These are phyloP conservation scores for Mormoops blainvillei DNA, from an alignment of 2,113 vertebrate genomes.

Conservation along the genomic window DNA sequence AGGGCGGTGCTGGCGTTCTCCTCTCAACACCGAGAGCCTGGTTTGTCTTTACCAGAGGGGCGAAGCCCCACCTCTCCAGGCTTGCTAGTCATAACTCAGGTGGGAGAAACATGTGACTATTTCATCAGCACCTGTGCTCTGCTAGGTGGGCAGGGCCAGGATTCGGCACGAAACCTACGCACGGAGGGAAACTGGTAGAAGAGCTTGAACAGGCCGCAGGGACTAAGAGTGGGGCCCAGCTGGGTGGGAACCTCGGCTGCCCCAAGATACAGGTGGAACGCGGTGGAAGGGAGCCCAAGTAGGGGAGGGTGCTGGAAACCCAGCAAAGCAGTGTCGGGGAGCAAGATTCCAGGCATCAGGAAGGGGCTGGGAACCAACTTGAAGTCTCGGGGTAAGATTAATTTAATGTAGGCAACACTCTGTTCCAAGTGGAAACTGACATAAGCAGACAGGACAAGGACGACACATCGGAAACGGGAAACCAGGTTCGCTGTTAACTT, in stretches of 20 bases:
- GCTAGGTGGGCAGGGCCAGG: neutral
- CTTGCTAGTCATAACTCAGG: neutral
- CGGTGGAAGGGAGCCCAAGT: neutral
- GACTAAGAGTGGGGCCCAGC: neutral
- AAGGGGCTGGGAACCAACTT: neutral
- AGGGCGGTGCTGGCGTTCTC: neutral
- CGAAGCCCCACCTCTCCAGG: neutral
- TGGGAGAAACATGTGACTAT: neutral
- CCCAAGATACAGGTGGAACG: neutral
- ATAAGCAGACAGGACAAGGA: neutral
- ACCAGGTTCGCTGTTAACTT: neutral
- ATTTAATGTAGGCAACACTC: neutral
- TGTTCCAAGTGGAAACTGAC: neutral
- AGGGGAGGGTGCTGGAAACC: neutral
- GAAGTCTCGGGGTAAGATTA: neutral
- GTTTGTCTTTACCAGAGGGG: neutral
- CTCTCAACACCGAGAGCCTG: neutral
- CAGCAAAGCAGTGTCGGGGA: neutral
- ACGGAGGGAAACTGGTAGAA: neutral
- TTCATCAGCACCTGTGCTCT: neutral
- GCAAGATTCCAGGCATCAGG: neutral
- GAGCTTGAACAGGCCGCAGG: neutral
- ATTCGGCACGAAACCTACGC: no score
- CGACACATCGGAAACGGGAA: neutral
- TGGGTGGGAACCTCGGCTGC: neutral